Base-by-base conservation (phyloP, 2,113 vertebrate genomes). In the Lota lota region DNA sequence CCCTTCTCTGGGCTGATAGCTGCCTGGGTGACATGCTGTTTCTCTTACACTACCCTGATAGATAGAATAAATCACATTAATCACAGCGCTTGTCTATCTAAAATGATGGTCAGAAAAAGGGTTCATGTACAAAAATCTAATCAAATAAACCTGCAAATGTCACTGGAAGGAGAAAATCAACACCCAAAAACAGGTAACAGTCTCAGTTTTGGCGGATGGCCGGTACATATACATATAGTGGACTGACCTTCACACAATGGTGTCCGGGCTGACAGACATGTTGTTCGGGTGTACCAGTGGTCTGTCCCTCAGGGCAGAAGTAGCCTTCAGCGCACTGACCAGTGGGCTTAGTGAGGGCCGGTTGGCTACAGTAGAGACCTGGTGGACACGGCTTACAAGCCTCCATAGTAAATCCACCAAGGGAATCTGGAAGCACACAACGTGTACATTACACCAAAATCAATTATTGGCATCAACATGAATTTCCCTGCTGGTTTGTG, bases 191-290 rank as follows among this genome's bases (percentile, higher is more conserved):
- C 28, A 33, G 28, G 28, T 33, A 6, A 5, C 28, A 33, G 28
- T 0, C 28, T 33, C 28, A 33, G 28, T 6, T 33, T 33, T 33
- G 28, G 28, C 28, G 28, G 28, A 33, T 4, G 28, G 28, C 7
- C 28, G 28, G n/a, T 22, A 22, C 6, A 16, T 66, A 75, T 68
- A 56, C 28, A 66, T 63, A 73, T 22, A 53, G 22, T 51, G 19
- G 16, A 64, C 82, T 90, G 74, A 92, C 92, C 88, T 87, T 84
- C 75, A 84, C 78, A 79, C 95, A 95, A 69, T 89, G 89, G 76
- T 88, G 91, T 74, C 95, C 95, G 59, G 86, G 82, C 66, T 90
- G 85, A 63, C 94, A 95, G 61, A 84, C 57, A 76, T 91, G 70
- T 47, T 79, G 80, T 57, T 76, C 66, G 47, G 92, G 91, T 70